Evolutionary conservation across 2,888 invertebrate genomes (phyloP).

Genomic region (Drosophila recens): DNA sequence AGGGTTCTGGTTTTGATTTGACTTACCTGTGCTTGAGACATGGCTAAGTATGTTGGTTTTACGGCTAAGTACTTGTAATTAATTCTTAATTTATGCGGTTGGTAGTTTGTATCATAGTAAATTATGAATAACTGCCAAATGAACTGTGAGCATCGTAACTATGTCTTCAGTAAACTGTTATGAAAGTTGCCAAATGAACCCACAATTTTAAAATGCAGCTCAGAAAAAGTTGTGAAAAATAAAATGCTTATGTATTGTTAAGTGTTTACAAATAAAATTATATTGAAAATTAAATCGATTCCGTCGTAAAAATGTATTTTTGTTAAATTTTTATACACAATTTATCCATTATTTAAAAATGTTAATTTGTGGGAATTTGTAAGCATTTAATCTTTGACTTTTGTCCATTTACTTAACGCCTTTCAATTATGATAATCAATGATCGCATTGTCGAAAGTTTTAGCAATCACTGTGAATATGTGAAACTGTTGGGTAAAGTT

Average conservation of each 20-base stretch:
- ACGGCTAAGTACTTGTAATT: neutral
- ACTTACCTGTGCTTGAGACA: neutral
- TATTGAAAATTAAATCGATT: neutral
- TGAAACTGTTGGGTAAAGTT: neutral
- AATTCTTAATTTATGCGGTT: neutral
- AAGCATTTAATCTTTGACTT: slow-evolving; percentile 39
- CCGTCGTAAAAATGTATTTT: no score
- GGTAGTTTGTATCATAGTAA: neutral
- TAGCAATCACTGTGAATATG: neutral
- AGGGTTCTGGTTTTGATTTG: neutral
- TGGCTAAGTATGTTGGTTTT: neutral
- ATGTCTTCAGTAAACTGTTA: no score
- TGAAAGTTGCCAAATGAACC: no score
- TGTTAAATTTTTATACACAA: neutral
- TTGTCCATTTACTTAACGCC: slow-evolving; percentile 12
- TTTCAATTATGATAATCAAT: slow-evolving; percentile 59
- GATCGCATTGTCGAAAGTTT: slow-evolving; percentile 18
- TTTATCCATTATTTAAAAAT: no score
- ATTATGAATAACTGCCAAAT: neutral
- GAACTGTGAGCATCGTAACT: neutral
- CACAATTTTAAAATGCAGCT: no score
- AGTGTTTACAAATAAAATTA: neutral
- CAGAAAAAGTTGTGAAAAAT: no score
- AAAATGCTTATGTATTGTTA: neutral
- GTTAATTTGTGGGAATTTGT: neutral